These are phyloP conservation scores for Cygnus buccinator DNA, from an alignment of 2,113 vertebrate species.

Conservation along the genomic window DNA sequence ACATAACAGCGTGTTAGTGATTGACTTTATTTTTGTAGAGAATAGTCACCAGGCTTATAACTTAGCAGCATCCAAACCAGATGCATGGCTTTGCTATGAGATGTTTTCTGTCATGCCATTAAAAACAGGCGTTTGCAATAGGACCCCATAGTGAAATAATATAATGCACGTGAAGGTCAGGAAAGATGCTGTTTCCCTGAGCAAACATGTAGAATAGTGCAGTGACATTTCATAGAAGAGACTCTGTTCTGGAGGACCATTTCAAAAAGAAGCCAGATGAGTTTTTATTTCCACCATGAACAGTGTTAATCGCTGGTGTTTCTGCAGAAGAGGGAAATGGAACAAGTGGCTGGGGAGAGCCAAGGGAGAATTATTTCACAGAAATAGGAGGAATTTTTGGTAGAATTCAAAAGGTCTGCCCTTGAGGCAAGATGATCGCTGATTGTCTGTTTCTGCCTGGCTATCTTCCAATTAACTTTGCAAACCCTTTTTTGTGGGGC, in stretches of 20 bases:
- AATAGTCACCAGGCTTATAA: not conserved
- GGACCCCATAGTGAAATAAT: accelerated
- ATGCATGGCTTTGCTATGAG: not conserved
- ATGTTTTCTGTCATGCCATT: not conserved
- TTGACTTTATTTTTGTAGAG: not conserved
- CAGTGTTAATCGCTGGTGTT: not conserved
- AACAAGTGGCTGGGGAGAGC: not conserved
- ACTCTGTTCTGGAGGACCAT: not conserved
- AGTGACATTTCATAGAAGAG: not conserved
- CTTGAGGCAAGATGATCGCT: not conserved
- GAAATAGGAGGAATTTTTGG: not conserved
- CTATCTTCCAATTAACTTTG: not conserved
- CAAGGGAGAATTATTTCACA: not conserved
- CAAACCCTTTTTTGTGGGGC: not conserved
- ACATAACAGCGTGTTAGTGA: accelerated
- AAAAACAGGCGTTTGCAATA: not conserved
- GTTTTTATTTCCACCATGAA: not conserved
- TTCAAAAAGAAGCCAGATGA: not conserved
- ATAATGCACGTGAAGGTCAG: not conserved
- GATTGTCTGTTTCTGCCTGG: not conserved
- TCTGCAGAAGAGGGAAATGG: not conserved
- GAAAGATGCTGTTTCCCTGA: not conserved
- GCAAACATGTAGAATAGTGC: not conserved
- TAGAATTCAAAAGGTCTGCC: not conserved
- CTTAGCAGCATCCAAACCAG: not conserved